Conservation (phyloP, 1,140 invertebrate genomes). For the Drosophila virilis region DNA sequence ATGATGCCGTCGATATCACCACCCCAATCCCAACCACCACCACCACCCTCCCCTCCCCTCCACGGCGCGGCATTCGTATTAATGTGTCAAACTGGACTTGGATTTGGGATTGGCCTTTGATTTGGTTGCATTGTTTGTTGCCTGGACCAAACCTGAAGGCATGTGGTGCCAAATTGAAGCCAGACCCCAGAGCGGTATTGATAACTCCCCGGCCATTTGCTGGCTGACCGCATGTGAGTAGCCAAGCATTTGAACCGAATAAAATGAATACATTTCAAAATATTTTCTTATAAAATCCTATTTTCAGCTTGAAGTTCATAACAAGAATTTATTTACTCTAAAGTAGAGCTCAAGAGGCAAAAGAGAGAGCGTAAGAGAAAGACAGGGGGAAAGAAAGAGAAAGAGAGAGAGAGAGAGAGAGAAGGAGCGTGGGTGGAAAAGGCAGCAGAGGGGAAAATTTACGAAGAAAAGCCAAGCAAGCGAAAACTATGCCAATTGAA, state of each 20-base stretch:
- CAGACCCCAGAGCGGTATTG: background rate
- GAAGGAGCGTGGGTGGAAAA: background rate
- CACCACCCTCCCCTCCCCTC: too few relatives aligned
- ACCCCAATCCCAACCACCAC: too few relatives aligned
- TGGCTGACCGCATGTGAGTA: background rate
- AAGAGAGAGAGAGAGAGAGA: background rate
- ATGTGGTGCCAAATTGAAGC: conserved; percentile 14
- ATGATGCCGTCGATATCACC: conserved; percentile 10
- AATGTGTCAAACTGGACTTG: conserved; percentile 68
- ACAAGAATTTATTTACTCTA: conserved; percentile 17
- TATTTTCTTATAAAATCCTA: conserved; percentile 24
- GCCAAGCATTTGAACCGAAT: background rate
- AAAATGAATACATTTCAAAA: conserved; percentile 22
- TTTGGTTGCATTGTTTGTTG: conserved; percentile 49
- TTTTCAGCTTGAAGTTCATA: conserved; percentile 18
- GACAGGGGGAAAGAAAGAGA: background rate
- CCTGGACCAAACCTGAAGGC: background rate
- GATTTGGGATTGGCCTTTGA: conserved; percentile 55
- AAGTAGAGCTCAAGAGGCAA: background rate
- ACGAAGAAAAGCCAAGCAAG: conserved; percentile 50
- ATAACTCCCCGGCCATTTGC: background rate
- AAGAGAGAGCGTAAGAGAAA: background rate
- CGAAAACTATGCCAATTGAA: conserved; percentile 74
- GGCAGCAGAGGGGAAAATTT: background rate
- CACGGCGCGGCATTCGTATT: conserved; percentile 47